These are phyloP conservation scores for Ictalurus furcatus DNA, from an alignment of 2,113 vertebrate species.

Conservation along the genomic window DNA sequence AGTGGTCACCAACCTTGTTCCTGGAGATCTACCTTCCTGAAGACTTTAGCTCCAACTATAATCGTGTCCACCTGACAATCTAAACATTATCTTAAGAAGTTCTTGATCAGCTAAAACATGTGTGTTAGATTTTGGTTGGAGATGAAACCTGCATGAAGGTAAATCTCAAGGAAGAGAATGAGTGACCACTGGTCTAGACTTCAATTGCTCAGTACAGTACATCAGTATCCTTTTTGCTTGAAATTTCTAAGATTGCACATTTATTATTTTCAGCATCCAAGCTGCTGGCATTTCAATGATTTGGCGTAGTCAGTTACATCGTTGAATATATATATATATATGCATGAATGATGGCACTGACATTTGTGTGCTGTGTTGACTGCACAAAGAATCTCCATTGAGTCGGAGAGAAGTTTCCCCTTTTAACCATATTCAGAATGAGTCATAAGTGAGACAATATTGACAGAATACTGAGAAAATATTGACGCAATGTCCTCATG, in stretches of 20 bases:
- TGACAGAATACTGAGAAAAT: not conserved
- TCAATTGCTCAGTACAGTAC: not conserved
- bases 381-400: not conserved
- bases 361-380: not conserved
- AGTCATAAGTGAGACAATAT: not conserved
- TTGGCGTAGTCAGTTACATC: not conserved
- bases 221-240: not conserved
- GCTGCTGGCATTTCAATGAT: not conserved
- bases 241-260: not conserved
- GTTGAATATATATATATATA: too few relatives aligned
- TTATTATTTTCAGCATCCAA: not conserved
- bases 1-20: too few relatives aligned
- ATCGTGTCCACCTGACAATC: too few relatives aligned
- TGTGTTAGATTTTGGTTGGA: too few relatives aligned
- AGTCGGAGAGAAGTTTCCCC: not conserved
- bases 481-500: not conserved
- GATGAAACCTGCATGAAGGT: too few relatives aligned
- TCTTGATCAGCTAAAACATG: too few relatives aligned
- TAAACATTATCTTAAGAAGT: too few relatives aligned
- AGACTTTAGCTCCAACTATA: too few relatives aligned
- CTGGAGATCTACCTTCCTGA: too few relatives aligned
- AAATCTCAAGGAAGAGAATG: too few relatives aligned
- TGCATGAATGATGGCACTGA: not conserved
- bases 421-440: not conserved
- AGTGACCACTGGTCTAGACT: not conserved